Evolutionary conservation across 2,113 vertebrate genomes (phyloP).

Genomic region (Rhinogobius similis): DNA sequence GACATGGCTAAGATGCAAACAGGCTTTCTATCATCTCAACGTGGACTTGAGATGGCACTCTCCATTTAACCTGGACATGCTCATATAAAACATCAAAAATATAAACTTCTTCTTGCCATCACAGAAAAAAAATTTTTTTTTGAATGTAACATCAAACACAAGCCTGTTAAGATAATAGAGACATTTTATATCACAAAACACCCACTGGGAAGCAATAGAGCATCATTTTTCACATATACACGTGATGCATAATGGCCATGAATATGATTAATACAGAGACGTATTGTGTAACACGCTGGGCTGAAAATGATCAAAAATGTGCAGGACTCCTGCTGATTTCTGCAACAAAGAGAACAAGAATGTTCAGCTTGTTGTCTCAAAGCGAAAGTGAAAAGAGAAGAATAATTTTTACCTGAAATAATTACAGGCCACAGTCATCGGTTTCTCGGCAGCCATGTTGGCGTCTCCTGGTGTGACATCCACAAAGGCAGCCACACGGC

Average conservation of each 20-base stretch:
- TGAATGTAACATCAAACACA: neutral
- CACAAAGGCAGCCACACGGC: neutral
- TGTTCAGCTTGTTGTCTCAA: constrained; percentile 19
- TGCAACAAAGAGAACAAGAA: constrained; percentile 31
- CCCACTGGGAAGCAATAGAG: constrained; percentile 19
- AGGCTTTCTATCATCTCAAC: no score
- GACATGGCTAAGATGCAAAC: neutral
- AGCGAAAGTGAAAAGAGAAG: constrained; percentile 9
- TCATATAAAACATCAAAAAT: neutral
- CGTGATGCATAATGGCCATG: neutral
- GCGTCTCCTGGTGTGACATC: neutral
- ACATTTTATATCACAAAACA: constrained; percentile 27
- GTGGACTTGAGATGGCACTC: neutral
- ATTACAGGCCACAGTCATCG: neutral
- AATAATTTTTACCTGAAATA: constrained; percentile 7
- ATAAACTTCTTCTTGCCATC: neutral
- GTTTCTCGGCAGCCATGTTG: neutral
- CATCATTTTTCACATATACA: constrained; percentile 25
- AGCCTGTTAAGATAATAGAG: constrained; percentile 6
- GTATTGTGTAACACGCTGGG: constrained; percentile 14
- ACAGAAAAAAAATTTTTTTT: neutral
- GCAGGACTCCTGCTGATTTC: constrained; percentile 31
- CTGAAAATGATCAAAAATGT: constrained; percentile 36
- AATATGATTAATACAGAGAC: constrained; percentile 14
- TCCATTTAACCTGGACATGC: neutral